Conservation (phyloP, 2,888 invertebrate species). For the Drosophila macrospina region DNA sequence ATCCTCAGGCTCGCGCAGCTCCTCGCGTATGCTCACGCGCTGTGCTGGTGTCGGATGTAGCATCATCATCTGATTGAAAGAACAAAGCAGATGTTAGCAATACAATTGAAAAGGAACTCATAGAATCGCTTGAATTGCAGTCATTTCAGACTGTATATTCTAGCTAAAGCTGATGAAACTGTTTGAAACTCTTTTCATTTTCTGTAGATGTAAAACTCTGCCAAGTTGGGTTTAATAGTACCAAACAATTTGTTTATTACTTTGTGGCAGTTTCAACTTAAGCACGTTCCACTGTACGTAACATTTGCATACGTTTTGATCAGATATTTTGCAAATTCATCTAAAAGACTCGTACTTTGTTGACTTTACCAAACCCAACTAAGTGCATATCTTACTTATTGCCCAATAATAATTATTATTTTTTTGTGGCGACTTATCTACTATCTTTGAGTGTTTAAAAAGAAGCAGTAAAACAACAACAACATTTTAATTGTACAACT, state of each 20-base stretch:
- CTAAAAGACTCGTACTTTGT: background rate
- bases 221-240: no score
- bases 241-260: no score
- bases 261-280: background rate
- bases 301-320: background rate
- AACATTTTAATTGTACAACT: slow-evolving; percentile 63
- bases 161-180: no score
- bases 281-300: background rate
- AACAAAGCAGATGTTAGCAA: background rate
- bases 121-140: background rate
- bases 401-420: slow-evolving; percentile 39
- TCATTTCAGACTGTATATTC: no score
- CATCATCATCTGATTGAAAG: slow-evolving; percentile 86
- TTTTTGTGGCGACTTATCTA: slow-evolving; percentile 35
- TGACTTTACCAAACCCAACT: slow-evolving; percentile 1
- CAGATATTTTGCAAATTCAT: background rate
- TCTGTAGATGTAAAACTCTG: no score
- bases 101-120: no score
- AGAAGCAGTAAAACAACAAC: slow-evolving; percentile 6
- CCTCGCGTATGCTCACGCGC: slow-evolving; percentile 89
- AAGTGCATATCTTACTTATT: slow-evolving; percentile 14
- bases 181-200: no score
- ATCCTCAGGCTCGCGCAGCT: slow-evolving; percentile 88
- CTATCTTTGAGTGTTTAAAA: slow-evolving; percentile 39
- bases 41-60: slow-evolving; percentile 89